These are phyloP conservation scores for Dorcus hopei DNA, from an alignment of 2,888 invertebrate species.

Conservation along the genomic window DNA sequence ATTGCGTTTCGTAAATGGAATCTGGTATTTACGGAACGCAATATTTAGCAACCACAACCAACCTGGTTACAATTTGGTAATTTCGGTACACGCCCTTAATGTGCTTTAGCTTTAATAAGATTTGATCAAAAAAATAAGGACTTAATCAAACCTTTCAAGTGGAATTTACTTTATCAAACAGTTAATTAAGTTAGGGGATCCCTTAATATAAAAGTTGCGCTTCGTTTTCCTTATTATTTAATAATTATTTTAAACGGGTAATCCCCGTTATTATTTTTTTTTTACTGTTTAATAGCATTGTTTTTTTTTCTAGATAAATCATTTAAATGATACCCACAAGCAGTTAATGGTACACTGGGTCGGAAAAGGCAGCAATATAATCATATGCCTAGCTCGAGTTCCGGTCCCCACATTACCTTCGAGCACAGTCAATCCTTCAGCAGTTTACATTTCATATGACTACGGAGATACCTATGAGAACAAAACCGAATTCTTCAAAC, in stretches of 20 bases:
- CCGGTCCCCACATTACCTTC: conserved; percentile 54
- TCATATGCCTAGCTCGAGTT: conserved; percentile 81
- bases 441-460: conserved; percentile 82
- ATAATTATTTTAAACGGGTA: not conserved
- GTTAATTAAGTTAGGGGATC: no score
- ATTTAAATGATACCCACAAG: conserved; percentile 81
- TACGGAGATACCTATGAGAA: conserved; percentile 79
- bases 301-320: conserved; percentile 61
- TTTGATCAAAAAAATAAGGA: no score
- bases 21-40: no score
- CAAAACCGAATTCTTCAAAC: conserved; percentile 65
- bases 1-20: no score
- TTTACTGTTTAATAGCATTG: not conserved
- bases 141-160: no score
- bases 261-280: not conserved
- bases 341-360: conserved; percentile 92
- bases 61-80: no score
- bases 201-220: no score
- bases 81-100: no score
- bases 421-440: conserved; percentile 56
- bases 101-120: no score
- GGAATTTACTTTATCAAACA: no score
- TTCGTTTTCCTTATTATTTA: no score
- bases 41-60: no score
- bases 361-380: conserved; percentile 81